Evolutionary conservation across 2,888 invertebrate genomes (phyloP), one percentile per base, ranked within the genome.

Genomic region (Carcina quercana): DNA sequence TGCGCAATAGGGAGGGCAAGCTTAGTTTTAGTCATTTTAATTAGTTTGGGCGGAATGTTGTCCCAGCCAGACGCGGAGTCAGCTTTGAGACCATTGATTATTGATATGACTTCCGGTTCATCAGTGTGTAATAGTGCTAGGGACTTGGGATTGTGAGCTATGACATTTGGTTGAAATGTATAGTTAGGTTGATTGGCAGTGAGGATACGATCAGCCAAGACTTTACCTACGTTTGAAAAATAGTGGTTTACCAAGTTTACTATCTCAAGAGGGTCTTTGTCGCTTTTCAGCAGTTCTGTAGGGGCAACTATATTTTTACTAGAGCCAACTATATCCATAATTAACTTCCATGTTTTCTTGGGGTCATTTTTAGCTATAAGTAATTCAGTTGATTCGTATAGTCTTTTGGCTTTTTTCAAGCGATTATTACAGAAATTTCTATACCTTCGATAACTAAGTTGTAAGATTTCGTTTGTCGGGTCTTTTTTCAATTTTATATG

Each of bases 311-410:
- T 33, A 1, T 3, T 1, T 32, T 29, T 37, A 2, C 26, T 14
- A 8, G 29, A 19, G 5, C 38, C 10, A 4, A 40, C 32, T 2
- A 38, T 38, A n/a, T 11, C 8, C 28, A 31, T 40, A 5, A 43
- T 30, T 5, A 35, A 24, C 6, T 37, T 25, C 44, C 45, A 46
- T 1, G 40, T 12, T 5, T 36, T 39, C 37, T 42, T 49, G 2
- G 34, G 26, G 11, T 39, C 33, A 2, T 13, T 42, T 28, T 8
- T 22, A 25, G 34, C 29, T 15, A 25, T 31, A 19, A 32, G 15
- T 10, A 41, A 3, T 34, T 41, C 25, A 5, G 25, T 20, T 20
- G 33, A 32, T 32, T 47, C 41, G 10, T 38, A 32, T 15, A 26
- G 15, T 4, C 30, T 8, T 42, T 42, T 42, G 1, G 37, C n/a